A percentile compares a stretch with the other conserved stretches of the same genome.
Conservation (phyloP, 2,888 invertebrate genomes). For the Phytoseiulus persimilis region DNA sequence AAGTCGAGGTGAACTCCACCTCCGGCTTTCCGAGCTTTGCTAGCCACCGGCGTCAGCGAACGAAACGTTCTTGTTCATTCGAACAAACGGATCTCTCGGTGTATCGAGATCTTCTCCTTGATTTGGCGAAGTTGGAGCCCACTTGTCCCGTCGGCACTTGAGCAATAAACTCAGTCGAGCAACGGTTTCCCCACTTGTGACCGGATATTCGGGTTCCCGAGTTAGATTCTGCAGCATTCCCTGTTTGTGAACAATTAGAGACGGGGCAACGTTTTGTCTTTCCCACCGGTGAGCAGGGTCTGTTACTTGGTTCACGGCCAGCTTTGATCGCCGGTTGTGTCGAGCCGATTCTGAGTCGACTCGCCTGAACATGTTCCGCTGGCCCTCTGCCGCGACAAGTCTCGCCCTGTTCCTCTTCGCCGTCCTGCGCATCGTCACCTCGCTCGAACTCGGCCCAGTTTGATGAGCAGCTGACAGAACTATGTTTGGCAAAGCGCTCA, state of each 20-base stretch:
- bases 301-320: not conserved
- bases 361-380: not conserved
- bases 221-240: not conserved
- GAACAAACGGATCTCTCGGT: too few species aligned
- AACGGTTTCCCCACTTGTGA: not conserved
- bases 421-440: too few species aligned
- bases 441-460: too few species aligned
- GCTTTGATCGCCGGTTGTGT: not conserved
- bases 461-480: not conserved
- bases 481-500: not conserved
- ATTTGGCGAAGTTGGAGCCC: not conserved
- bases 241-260: not conserved
- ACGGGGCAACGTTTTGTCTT: not conserved
- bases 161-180: not conserved
- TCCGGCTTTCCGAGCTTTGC: too few species aligned
- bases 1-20: too few species aligned
- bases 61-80: too few species aligned
- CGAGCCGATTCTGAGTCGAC: not conserved
- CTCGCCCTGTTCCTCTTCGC: too few species aligned
- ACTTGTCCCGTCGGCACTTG: not conserved
- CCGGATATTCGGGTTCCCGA: not conserved
- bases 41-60: too few species aligned
- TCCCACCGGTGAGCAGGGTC: not conserved
- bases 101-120: not conserved
- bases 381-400: too few species aligned